phyloP scores from a whole-genome alignment of 1,140 invertebrate species.

The Lerema accius region DNA sequence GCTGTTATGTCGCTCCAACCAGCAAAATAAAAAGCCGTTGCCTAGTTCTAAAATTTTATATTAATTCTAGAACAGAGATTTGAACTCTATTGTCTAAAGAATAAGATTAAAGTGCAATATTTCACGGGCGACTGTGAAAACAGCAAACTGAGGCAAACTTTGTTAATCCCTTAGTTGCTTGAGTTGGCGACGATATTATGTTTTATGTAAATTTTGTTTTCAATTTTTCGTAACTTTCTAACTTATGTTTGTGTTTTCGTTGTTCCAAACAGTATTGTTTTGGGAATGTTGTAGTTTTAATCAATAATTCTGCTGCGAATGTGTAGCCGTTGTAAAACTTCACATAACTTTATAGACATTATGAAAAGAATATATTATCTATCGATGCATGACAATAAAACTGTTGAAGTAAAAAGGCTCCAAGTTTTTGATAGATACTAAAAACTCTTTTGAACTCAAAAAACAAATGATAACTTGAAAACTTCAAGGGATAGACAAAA shows the following conservation, averaged over 20 bases:
- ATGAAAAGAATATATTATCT: too few relatives aligned
- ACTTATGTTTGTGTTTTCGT: neutral
- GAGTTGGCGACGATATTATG: neutral
- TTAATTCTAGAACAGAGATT: neutral
- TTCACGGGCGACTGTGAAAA: neutral
- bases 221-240: neutral
- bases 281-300: neutral
- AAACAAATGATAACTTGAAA: too few relatives aligned
- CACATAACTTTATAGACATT: too few relatives aligned
- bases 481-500: too few relatives aligned
- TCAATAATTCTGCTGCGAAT: too few relatives aligned
- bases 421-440: too few relatives aligned
- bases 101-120: neutral
- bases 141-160: neutral
- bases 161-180: constrained; percentile 4
- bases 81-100: neutral
- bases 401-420: too few relatives aligned
- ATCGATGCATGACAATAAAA: too few relatives aligned
- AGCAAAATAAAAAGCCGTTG: neutral
- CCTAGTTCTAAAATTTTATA: neutral
- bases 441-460: too few relatives aligned
- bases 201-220: constrained; percentile 3
- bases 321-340: too few relatives aligned
- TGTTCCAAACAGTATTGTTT: neutral
- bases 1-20: neutral